Base-by-base conservation (phyloP, 2,888 invertebrate species). In the Nymphalis polychloros region DNA sequence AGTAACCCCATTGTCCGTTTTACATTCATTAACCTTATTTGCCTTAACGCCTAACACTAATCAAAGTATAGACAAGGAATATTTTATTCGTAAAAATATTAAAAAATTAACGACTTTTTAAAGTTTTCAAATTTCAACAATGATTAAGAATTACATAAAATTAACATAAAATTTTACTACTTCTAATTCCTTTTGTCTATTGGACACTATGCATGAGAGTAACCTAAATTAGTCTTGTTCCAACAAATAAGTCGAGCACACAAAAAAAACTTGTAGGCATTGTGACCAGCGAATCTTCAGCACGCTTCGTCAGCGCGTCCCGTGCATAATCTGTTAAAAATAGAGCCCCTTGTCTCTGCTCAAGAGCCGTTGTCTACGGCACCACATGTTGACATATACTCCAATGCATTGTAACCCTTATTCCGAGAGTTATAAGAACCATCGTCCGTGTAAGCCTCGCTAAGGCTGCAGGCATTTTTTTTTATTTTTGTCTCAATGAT, bases 241-340 rank as follows among this genome's bases (percentile, higher is more conserved):
- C 66, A 67, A 69, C 71, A 74, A 73, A 75, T 67, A 72, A 75
- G 71, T 69, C 69, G 64, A 76, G 75, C 69, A 66, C 72, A 73
- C 72, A 72, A 72, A 73, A 72, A 73, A 72, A 68, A 67, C 67
- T 53, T 65, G 68, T 68, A 71, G 72, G 73, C 70, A 71, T 73
- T 73, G 72, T 73, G 71, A 63, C 68, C 73, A 69, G 71, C 73
- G 70, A 70, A 64, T 72, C 74, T 74, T 68, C 70, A 74, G 70
- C 76, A 72, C 74, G 78, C 77, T 71, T 68, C 76, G 79, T 77
- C 79, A 83, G 82, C 78, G 80, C 76, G 71, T 77, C 78, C 81
- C 81, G 79, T 85, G 89, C 87, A 89, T 90, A 89, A 89, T 89
- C 85, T 84, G 84, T 83, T 88, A 89, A 88, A 90, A 89, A 88